Percentiles rank a stretch among this genome's conserved stretches.
Evolutionary conservation across 2,797 vertebrate species (phyloP).

Genomic region (Bradypus variegatus): DNA sequence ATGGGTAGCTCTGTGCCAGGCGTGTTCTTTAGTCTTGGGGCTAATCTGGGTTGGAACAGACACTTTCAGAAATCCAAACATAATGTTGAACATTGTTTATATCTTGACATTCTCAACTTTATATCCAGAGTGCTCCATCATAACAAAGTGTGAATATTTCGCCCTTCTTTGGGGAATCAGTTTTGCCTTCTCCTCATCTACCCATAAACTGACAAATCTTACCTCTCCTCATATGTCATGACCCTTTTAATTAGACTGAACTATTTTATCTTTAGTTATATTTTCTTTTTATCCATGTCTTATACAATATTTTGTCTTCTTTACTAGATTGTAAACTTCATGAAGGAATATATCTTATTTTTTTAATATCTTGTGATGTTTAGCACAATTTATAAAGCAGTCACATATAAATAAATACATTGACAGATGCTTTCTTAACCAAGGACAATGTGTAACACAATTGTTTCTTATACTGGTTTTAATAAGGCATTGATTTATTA

Average conservation of each 20-base stretch:
- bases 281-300: neutral
- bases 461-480: neutral
- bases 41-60: neutral
- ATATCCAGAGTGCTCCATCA: neutral
- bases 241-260: neutral
- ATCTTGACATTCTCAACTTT: neutral
- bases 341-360: neutral
- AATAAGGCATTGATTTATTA: slow-evolving; percentile 24
- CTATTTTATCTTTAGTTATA: neutral
- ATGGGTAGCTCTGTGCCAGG: no score
- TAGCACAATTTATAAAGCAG: neutral
- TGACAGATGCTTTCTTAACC: neutral
- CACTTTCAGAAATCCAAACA: neutral
- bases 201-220: neutral
- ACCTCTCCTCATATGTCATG: neutral
- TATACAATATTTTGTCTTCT: neutral
- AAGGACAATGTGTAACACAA: neutral
- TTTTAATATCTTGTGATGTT: neutral
- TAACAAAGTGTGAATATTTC: neutral
- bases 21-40: no score
- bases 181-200: neutral
- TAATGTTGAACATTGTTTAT: neutral
- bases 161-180: neutral
- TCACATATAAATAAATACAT: neutral
- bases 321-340: neutral